phyloP scores from a whole-genome alignment of 37 sponge, comb jelly and placozoan species.

The Haliclona indistincta region DNA sequence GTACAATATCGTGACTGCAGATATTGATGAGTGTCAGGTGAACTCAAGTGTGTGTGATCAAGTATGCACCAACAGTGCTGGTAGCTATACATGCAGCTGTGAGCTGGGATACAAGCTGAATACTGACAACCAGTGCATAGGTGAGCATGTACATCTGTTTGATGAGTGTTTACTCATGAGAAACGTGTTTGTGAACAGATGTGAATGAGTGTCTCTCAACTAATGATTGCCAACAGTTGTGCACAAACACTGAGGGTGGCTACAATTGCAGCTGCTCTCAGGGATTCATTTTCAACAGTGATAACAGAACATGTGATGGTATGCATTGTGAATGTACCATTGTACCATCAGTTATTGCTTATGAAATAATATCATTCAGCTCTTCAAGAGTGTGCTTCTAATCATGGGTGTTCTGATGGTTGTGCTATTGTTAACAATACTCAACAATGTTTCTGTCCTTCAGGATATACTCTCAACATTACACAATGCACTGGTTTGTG shows the following conservation, averaged over 20 bases:
- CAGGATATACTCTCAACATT: too few relatives aligned
- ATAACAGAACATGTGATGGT: slow-evolving; percentile 52
- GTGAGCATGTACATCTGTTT: too few relatives aligned
- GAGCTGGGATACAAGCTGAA: slow-evolving; percentile 13
- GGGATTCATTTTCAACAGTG: slow-evolving; percentile 34
- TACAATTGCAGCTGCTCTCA: slow-evolving; percentile 20
- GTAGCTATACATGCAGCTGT: slow-evolving; percentile 48
- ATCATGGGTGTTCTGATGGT: too few relatives aligned
- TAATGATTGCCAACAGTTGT: slow-evolving; percentile 52
- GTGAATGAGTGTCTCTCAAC: slow-evolving; percentile 35
- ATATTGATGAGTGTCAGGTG: slow-evolving; percentile 50
- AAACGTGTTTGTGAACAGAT: slow-evolving; percentile 15
- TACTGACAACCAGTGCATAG: slow-evolving; percentile 27
- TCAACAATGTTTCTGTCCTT: too few relatives aligned
- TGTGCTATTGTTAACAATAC: too few relatives aligned
- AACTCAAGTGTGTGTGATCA: slow-evolving; percentile 39
- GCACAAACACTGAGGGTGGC: slow-evolving; percentile 26
- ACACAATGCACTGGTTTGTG: too few relatives aligned
- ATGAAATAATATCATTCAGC: too few relatives aligned
- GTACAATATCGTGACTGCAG: background rate
- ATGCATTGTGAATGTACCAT: too few relatives aligned
- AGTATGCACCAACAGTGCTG: slow-evolving; percentile 45
- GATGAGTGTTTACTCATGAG: too few relatives aligned
- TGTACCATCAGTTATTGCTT: too few relatives aligned
- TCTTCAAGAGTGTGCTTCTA: too few relatives aligned